Percentiles rank a stretch among this genome's conserved stretches.
phyloP scores from a whole-genome alignment of 1,140 invertebrate genomes.

The Drosophila sp. region DNA sequence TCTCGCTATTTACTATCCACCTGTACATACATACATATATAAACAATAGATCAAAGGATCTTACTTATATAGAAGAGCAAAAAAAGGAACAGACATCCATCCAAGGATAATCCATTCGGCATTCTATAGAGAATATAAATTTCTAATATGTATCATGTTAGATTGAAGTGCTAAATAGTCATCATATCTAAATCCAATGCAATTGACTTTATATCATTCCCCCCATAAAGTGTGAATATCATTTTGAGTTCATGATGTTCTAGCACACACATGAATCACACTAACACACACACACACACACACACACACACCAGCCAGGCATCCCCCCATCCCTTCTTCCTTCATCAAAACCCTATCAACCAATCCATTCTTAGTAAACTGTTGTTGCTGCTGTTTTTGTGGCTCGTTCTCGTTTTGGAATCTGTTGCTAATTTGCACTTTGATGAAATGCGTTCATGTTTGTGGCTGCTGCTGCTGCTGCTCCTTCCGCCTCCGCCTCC shows the following conservation, averaged over 20 bases:
- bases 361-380: conserved; percentile 11
- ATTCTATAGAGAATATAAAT: no score
- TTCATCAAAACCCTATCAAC: neutral
- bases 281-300: conserved; percentile 28
- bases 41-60: no score
- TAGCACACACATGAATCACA: conserved; percentile 59
- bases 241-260: conserved; percentile 2
- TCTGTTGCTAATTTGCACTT: conserved; percentile 78
- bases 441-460: conserved; percentile 74
- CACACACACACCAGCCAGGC: neutral
- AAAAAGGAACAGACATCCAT: no score
- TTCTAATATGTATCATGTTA: no score
- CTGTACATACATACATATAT: no score
- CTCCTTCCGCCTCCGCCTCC: neutral
- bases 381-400: conserved; percentile 25
- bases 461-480: conserved; percentile 40
- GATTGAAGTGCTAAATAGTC: no score
- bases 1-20: no score
- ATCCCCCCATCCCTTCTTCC: conserved; percentile 12
- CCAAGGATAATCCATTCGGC: no score
- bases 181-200: neutral
- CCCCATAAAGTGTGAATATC: conserved; percentile 3
- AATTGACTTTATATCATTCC: neutral
- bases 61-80: no score
- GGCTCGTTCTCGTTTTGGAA: conserved; percentile 61